Conservation (phyloP, 1,140 invertebrate species). For the Orchestia grillus region DNA sequence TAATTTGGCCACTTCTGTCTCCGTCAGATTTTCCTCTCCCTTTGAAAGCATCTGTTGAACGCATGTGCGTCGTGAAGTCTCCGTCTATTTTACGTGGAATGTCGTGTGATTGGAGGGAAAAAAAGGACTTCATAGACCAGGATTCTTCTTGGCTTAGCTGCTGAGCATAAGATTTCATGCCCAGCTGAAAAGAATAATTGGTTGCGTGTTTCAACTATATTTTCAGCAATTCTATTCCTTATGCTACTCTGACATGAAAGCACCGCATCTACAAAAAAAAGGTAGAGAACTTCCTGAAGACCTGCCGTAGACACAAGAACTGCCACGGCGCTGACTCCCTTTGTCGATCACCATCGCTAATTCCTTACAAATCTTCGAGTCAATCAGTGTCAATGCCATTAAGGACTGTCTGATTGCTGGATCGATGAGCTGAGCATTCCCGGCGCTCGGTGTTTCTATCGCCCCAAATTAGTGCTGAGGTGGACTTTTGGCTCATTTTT, state of each 20-base stretch:
- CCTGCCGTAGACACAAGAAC: not conserved
- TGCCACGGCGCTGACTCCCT: not conserved
- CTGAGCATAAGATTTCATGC: not conserved
- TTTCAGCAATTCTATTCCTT: not conserved
- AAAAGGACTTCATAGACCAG: not conserved
- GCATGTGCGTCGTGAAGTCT: not conserved
- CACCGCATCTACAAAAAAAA: not conserved
- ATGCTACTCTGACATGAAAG: not conserved
- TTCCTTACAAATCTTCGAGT: constrained; percentile 29
- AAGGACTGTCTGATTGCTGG: constrained; percentile 30
- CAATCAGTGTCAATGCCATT: constrained; percentile 45
- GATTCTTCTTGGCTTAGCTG: not conserved
- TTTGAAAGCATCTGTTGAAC: not conserved
- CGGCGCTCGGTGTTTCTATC: constrained; percentile 23
- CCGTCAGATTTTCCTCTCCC: not conserved
- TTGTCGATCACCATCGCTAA: not conserved
- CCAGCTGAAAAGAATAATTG: not conserved
- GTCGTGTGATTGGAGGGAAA: not conserved
- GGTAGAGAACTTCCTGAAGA: not conserved
- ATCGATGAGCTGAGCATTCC: constrained; percentile 18
- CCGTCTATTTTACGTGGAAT: not conserved
- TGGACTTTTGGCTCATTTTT: not conserved
- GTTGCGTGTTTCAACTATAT: not conserved
- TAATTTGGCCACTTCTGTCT: not conserved
- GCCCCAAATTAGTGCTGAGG: constrained; percentile 15